Conservation (phyloP, 2,113 vertebrate species). For the Theristicus caerulescens region DNA sequence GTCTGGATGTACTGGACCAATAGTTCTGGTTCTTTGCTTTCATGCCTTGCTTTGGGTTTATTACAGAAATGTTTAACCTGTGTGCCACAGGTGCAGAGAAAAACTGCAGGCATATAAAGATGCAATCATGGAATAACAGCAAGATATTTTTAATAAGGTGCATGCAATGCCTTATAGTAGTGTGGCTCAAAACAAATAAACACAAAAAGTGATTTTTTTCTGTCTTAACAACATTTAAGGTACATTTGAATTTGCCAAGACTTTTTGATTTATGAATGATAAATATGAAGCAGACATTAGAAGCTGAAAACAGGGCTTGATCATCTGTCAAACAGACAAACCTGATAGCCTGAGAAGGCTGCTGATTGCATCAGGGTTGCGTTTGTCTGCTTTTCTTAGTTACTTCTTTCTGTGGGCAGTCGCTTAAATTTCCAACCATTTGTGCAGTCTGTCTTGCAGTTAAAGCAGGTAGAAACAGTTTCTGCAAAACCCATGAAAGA, state of each 20-base stretch:
- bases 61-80: background rate
- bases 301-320: background rate
- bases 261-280: background rate
- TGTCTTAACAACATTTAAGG: background rate
- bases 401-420: background rate
- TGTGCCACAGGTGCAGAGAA: background rate
- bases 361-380: background rate
- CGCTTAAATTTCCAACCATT: background rate
- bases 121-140: background rate
- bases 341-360: background rate
- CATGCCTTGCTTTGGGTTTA: background rate
- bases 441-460: background rate
- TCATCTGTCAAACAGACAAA: background rate
- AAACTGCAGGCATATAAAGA: background rate
- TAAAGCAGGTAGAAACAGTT: background rate
- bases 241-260: background rate
- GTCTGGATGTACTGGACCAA: background rate
- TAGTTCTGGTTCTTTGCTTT: background rate
- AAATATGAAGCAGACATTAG: background rate
- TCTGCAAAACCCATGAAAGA: background rate
- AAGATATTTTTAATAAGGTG: background rate
- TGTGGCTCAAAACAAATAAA: background rate
- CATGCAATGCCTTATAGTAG: background rate
- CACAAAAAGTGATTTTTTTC: background rate
- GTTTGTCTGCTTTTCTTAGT: background rate